Evolutionary conservation across 92 coral and sea anemone genomes (phyloP).

Genomic region (Porites divaricata): DNA sequence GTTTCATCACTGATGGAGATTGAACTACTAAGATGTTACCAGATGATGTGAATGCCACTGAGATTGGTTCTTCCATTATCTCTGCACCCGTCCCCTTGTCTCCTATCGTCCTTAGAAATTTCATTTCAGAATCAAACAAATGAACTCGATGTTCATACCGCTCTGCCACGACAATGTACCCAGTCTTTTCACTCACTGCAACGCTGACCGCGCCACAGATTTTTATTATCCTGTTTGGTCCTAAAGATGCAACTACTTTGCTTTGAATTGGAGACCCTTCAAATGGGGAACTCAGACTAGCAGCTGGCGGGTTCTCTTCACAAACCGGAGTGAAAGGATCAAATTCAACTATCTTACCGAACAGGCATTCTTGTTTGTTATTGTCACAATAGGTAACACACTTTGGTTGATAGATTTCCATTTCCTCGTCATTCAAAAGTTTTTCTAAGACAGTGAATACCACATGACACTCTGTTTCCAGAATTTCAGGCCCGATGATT

Average conservation of each 20-base stretch:
- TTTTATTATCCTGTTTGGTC: not conserved
- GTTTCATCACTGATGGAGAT: too few species aligned
- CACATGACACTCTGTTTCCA: not conserved
- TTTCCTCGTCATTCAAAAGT: not conserved
- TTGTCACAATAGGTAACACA: too few species aligned
- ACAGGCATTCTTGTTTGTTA: too few species aligned
- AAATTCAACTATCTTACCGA: not conserved
- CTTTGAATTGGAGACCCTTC: not conserved
- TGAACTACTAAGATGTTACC: conserved; percentile 23
- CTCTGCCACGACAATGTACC: conserved; percentile 7
- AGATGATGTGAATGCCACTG: conserved; percentile 20
- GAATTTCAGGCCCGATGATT: not conserved
- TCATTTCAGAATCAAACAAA: not conserved
- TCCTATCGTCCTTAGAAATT: conserved; percentile 1
- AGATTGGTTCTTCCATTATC: not conserved
- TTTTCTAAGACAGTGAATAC: not conserved
- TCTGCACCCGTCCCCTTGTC: not conserved
- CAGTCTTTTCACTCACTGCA: conserved; percentile 1
- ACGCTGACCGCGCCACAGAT: not conserved
- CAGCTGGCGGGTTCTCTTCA: not conserved
- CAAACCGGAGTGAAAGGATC: not conserved
- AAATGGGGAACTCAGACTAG: not conserved
- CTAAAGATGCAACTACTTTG: not conserved
- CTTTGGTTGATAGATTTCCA: too few species aligned
- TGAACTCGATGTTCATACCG: not conserved